Percentiles rank a stretch among this genome's conserved stretches.
Evolutionary conservation across 2,113 vertebrate genomes (phyloP).

Genomic region (Protobothrops flavoviridis): DNA sequence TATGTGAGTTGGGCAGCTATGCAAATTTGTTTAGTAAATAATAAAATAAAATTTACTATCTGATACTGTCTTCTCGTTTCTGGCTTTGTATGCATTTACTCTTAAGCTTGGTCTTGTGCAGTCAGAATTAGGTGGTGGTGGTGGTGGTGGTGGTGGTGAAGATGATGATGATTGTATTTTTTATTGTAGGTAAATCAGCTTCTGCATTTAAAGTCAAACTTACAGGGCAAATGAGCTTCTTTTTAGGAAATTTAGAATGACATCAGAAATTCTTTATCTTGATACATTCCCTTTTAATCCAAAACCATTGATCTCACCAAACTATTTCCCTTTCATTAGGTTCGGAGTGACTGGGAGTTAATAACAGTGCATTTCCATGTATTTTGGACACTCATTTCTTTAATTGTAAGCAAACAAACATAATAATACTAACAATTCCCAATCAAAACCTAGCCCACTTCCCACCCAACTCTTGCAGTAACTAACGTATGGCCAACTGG

Average conservation of each 20-base stretch:
- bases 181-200: background rate
- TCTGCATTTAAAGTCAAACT: background rate
- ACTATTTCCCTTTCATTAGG: constrained; percentile 34
- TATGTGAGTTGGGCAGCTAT: background rate
- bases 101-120: background rate
- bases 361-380: constrained; percentile 33
- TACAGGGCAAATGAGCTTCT: background rate
- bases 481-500: constrained; percentile 57
- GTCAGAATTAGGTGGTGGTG: background rate
- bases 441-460: constrained; percentile 12
- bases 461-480: constrained; percentile 8
- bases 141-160: background rate
- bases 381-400: constrained; percentile 58
- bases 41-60: background rate
- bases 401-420: constrained; percentile 63
- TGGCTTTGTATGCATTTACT: background rate
- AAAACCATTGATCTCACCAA: constrained; percentile 41
- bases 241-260: background rate
- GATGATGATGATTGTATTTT: background rate
- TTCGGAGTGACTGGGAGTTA: constrained; percentile 16
- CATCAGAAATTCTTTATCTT: constrained; percentile 3
- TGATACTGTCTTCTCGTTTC: background rate
- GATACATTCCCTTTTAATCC: constrained; percentile 14
- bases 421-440: constrained; percentile 51
- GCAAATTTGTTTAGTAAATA: background rate